Percentiles rank a stretch among this genome's conserved stretches.
Evolutionary conservation across 2,113 vertebrate species (phyloP).

Genomic region (Rutilus rutilus): DNA sequence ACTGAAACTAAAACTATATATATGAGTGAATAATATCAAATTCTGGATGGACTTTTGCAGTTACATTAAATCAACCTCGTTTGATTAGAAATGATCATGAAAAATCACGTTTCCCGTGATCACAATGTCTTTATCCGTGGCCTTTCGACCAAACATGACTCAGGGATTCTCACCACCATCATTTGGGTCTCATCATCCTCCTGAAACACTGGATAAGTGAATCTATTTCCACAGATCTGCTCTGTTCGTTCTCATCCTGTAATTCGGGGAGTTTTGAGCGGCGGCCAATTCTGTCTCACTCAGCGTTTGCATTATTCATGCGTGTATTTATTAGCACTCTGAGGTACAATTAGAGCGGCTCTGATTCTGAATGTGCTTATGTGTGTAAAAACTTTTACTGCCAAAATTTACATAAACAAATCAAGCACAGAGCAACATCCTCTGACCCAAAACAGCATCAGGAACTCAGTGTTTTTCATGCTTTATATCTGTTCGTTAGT

Average conservation of each 20-base stretch:
- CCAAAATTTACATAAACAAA: background rate
- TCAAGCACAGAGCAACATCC: background rate
- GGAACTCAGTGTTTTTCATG: background rate
- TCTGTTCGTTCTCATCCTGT: constrained; percentile 64
- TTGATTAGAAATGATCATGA: background rate
- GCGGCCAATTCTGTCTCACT: constrained; percentile 71
- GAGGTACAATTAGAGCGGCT: constrained; percentile 78
- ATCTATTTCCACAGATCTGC: background rate
- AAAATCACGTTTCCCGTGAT: background rate
- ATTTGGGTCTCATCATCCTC: constrained; percentile 8
- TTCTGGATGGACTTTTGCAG: background rate
- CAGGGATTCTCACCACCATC: background rate
- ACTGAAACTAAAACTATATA: too few species aligned
- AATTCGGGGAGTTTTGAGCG: constrained; percentile 71
- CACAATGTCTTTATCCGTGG: background rate
- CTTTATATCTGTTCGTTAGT: background rate
- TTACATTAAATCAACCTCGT: background rate
- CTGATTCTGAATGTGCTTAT: constrained; percentile 73
- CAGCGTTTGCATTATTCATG: constrained; percentile 76
- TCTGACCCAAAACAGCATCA: background rate
- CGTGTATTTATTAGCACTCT: constrained; percentile 79
- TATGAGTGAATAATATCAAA: too few species aligned
- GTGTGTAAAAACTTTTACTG: constrained; percentile 54
- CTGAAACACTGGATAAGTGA: background rate
- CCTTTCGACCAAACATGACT: background rate